Conservation (phyloP, 2,888 invertebrate genomes). For the Oxytorus armatus region DNA sequence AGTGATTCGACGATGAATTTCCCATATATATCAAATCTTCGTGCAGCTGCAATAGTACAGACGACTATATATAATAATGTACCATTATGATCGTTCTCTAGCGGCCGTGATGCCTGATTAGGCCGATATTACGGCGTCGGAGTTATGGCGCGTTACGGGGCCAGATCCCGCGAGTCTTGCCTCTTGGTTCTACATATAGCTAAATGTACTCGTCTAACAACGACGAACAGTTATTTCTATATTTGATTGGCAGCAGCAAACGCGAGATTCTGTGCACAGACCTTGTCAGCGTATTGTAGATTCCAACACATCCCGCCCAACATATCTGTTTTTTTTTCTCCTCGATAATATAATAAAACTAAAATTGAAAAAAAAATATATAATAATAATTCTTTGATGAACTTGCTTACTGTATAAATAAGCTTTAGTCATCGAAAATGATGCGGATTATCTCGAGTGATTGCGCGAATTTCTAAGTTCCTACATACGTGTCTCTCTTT, state of each 20-base stretch:
- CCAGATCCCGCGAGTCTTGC: background rate
- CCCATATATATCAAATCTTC: background rate
- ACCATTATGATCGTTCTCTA: constrained; percentile 36
- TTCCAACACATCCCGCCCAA: constrained; percentile 40
- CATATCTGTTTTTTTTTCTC: background rate
- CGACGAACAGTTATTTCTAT: constrained; percentile 36
- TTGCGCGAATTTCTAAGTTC: constrained; percentile 41
- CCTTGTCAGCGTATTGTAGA: constrained; percentile 32
- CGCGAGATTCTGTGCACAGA: background rate
- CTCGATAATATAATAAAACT: constrained; percentile 16
- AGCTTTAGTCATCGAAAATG: constrained; percentile 50
- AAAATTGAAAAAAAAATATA: constrained; percentile 21
- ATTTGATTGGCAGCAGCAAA: constrained; percentile 44
- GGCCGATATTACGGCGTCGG: constrained; percentile 55
- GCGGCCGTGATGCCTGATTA: constrained; percentile 60
- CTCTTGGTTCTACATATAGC: constrained; percentile 27
- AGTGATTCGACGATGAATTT: too few relatives aligned
- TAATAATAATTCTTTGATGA: constrained; percentile 41
- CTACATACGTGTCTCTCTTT: background rate
- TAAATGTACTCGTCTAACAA: constrained; percentile 13
- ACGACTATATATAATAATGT: background rate
- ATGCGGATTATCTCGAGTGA: constrained; percentile 49
- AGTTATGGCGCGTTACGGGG: constrained; percentile 51
- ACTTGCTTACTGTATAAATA: constrained; percentile 15
- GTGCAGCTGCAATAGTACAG: background rate